Evolutionary conservation across 1,140 invertebrate genomes (phyloP), one percentile per base, ranked within the genome.

Genomic region (Listronotus oregonensis): DNA sequence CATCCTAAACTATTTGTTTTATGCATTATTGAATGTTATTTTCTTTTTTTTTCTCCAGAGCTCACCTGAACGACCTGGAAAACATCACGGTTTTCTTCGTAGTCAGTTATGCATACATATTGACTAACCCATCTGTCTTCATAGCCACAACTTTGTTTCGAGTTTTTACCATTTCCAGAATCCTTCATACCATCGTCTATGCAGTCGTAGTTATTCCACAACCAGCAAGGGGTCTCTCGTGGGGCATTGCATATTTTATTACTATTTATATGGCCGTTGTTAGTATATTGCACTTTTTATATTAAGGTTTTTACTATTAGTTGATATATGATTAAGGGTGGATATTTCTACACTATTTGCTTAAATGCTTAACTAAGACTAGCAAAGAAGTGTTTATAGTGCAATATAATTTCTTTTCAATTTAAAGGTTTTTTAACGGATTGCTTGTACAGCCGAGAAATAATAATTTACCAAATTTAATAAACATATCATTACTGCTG

Each of bases 31-130:
- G 40, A 47, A 62, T 14, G n/a, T 64, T 15, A 62, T 54, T 51
- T 64, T 55, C 1, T 80, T 81, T 66, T 27, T 69, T 27, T 27
- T 27, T 27, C 5, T 27, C 2, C 21, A 83, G 89, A 64, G 89
- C 88, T 44, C 89, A 91, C 75, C 75, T 87, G 50, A 92, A 92
- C 73, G 90, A 92, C 72, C 72, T 91, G 69, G 90, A 92, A 78
- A 92, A 90, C 73, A 89, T 91, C 57, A 81, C 86, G 0, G 79
- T 85, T 3, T 92, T 90, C 71, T 82, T 88, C 70, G 72, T 89
- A 5, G 75, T 87, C 14, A 85, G 81, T 7, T 82, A 85, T 1
- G 69, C 89, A 14, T 91, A 89, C 71, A 74, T 88, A 14, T 76
- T 84, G 0, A 89, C 87, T 0, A 80, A 80, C 31, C 90, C 90